phyloP scores from a whole-genome alignment of 2,888 invertebrate species.

The Noctua fimbriata region DNA sequence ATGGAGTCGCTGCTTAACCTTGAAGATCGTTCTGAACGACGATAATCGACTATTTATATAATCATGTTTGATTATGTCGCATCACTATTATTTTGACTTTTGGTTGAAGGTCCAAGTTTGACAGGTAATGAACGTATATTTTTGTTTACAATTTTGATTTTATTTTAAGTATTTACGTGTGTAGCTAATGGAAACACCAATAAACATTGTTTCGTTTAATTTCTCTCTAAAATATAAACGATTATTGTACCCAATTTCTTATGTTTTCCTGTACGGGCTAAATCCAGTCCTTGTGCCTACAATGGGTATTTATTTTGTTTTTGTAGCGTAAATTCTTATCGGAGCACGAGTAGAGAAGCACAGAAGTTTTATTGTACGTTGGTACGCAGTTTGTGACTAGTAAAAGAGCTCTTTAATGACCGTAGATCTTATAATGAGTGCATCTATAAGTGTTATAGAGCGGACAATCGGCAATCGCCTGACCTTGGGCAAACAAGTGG shows the following conservation, averaged over 20 bases:
- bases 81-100: conserved; percentile 19
- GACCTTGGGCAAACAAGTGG: conserved; percentile 52
- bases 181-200: neutral
- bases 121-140: conserved; percentile 5
- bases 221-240: neutral
- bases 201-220: conserved; percentile 3
- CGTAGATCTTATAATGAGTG: conserved; percentile 38
- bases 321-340: conserved; percentile 44
- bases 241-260: neutral
- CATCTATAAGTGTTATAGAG: conserved; percentile 9
- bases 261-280: conserved; percentile 12
- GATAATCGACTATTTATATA: neutral
- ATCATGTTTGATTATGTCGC: neutral
- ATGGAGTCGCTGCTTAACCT: neutral
- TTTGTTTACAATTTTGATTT: neutral
- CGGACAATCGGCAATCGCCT: conserved; percentile 40
- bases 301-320: conserved; percentile 10
- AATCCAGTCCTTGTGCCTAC: neutral
- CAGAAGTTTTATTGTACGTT: conserved; percentile 25
- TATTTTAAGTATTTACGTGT: neutral
- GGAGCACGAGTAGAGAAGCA: conserved; percentile 34
- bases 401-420: conserved; percentile 39
- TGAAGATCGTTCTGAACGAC: neutral
- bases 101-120: conserved; percentile 11
- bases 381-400: conserved; percentile 33